Evolutionary conservation across 2,113 vertebrate genomes (phyloP), one percentile per base, ranked within the genome.

Genomic region (Sula dactylatra): DNA sequence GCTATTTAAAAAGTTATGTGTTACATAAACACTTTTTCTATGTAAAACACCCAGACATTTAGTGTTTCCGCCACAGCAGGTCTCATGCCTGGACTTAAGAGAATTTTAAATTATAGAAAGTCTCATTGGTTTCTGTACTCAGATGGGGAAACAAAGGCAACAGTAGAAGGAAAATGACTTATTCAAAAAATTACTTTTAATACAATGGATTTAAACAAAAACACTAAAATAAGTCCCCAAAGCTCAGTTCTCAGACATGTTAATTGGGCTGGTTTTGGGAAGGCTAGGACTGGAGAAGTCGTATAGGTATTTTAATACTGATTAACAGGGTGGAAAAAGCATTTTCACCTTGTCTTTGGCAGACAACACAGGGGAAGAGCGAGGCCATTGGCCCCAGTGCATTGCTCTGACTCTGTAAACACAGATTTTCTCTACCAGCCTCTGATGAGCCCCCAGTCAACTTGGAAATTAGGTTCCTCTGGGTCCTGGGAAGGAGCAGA

Each of bases 1-100:
- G 78, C 73, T 82, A 69, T 78, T 94, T 77, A 82, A 88, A 90
- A 93, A 92, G 82, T 70, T 90, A 24, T 20, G 32, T 79, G 59
- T 55, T 82, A 64, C 16, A 34, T 29, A 85, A 93, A 73, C 21
- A 31, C 7, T 74, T 86, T 16, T 74, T 34, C 59, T 71, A 62
- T 14, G 15, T 36, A 86, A 84, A 83, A 94, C 44, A 0, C 6
- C 10, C 55, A 93, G 72, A 56, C 10, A n/a, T 49, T 70, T 42
- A 36, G 18, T 81, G 20, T 74, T 92, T 66, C 76, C 70, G 86
- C 9, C n/a, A 59, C 38, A 64, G n/a, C 42, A 74, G 14, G 8
- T 70, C 67, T 90, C 74, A 74, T 24, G 27, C 22, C 42, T 58
- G 24, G 45, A 81, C 24, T 58, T 74, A 18, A 13, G 6, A 88